Conservation (phyloP, 2,797 vertebrate species). For the Tokudaia tokunoshimensis region DNA sequence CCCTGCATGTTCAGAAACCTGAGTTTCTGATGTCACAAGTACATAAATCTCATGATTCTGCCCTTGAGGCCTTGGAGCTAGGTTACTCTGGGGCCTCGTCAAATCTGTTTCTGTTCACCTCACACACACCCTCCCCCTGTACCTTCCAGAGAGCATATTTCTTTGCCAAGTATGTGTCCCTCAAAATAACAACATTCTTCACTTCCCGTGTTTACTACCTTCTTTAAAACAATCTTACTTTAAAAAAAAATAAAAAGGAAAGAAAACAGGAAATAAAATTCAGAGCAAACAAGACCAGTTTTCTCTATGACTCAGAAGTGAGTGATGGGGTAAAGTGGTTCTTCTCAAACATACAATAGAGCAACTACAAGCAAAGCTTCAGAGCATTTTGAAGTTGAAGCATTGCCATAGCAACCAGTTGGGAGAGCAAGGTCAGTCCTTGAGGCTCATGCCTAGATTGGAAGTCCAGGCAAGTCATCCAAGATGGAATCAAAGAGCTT, state of each 20-base stretch:
- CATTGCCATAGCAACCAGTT: constrained; percentile 5
- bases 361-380: background rate
- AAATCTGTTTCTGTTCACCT: background rate
- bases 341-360: constrained; percentile 34
- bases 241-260: background rate
- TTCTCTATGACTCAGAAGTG: constrained; percentile 69
- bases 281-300: constrained; percentile 53
- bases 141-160: constrained; percentile 60
- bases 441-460: constrained; percentile 14
- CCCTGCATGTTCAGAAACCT: background rate
- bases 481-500: background rate
- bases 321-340: background rate
- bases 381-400: constrained; percentile 37
- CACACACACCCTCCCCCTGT: background rate
- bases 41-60: constrained; percentile 11
- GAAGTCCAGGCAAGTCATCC: background rate
- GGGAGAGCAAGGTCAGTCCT: background rate
- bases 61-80: background rate
- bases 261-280: constrained; percentile 55
- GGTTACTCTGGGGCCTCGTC: background rate
- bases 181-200: constrained; percentile 6
- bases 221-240: constrained; percentile 27
- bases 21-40: constrained; percentile 38
- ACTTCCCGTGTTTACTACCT: constrained; percentile 27
- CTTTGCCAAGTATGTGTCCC: constrained; percentile 16